Percentiles rank a stretch among this genome's conserved stretches.
These are phyloP conservation scores for Rotaria socialis DNA, from an alignment of 2,888 invertebrate genomes.

Conservation along the genomic window DNA sequence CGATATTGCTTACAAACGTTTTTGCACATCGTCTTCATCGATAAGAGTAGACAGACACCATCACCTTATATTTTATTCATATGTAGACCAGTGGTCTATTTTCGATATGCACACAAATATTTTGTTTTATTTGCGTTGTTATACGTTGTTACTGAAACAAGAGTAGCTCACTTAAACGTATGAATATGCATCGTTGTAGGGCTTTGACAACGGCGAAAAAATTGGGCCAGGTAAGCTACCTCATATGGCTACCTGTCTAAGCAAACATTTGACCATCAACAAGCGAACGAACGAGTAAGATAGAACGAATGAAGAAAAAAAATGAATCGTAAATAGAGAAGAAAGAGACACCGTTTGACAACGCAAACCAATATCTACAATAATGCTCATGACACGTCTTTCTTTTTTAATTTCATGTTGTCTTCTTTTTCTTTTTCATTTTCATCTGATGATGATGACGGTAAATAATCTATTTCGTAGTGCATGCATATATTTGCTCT, in stretches of 20 bases:
- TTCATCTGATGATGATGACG: neutral
- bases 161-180: neutral
- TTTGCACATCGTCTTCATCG: neutral
- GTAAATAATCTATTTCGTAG: neutral
- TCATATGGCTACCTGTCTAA: constrained; percentile 16
- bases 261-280: constrained; percentile 26
- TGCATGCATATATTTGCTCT: neutral
- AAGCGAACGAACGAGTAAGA: neutral
- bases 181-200: neutral
- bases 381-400: neutral
- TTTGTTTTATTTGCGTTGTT: neutral
- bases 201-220: neutral
- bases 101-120: neutral
- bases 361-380: neutral
- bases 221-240: neutral
- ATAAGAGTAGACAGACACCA: constrained; percentile 1
- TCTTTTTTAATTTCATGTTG: neutral
- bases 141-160: neutral
- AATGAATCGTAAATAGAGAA: neutral
- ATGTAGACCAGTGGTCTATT: neutral
- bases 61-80: neutral
- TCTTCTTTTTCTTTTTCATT: neutral
- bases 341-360: neutral
- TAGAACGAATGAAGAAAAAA: neutral
- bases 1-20: neutral